Evolutionary conservation across 2,888 invertebrate genomes (phyloP).

Genomic region (Sisyra nigra): DNA sequence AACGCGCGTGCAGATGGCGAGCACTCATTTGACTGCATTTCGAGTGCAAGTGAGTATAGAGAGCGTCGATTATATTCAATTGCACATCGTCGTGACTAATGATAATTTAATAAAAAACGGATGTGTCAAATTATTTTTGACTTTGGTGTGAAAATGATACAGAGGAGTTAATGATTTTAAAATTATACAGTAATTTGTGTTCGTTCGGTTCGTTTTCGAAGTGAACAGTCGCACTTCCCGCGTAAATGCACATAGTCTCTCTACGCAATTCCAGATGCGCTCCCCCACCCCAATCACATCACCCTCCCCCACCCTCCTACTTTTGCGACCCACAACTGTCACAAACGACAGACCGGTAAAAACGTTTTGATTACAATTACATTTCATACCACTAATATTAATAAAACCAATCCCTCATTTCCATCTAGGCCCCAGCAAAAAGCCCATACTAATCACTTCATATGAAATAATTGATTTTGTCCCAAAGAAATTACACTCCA

Average conservation of each 20-base stretch:
- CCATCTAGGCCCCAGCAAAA: neutral
- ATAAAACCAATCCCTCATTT: neutral
- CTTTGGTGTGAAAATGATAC: constrained; percentile 26
- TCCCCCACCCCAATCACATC: neutral
- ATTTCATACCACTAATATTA: too few relatives aligned
- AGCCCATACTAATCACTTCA: neutral
- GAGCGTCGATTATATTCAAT: too few relatives aligned
- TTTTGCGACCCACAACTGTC: neutral
- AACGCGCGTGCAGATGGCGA: too few relatives aligned
- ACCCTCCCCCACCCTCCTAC: neutral
- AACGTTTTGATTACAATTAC: neutral
- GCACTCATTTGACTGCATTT: too few relatives aligned
- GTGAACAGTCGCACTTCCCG: neutral
- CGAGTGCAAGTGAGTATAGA: too few relatives aligned
- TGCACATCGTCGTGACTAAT: constrained; percentile 18
- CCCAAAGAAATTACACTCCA: too few relatives aligned
- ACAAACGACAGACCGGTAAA: neutral
- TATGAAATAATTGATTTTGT: neutral
- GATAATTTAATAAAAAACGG: constrained; percentile 27
- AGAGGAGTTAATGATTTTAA: constrained; percentile 25
- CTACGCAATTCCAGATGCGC: neutral
- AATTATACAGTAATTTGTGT: constrained; percentile 17
- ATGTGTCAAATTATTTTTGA: constrained; percentile 27
- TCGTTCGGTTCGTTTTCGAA: too few relatives aligned
- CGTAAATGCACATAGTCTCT: neutral